These are phyloP conservation scores for Ceraclea dissimilis DNA, from an alignment of 2,888 invertebrate species.

Conservation along the genomic window DNA sequence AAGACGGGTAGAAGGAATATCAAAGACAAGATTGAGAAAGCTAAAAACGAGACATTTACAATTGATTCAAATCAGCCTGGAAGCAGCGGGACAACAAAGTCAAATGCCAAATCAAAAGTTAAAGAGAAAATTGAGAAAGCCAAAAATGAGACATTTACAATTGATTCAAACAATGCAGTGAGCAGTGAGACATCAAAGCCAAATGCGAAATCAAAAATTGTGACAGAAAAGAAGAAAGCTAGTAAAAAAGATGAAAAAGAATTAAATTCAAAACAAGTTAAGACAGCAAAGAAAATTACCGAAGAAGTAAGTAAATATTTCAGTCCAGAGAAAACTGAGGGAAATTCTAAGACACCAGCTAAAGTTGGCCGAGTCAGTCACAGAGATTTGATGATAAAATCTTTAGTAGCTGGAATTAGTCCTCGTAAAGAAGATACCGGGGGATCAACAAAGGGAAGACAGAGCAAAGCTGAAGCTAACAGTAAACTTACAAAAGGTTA, in stretches of 20 bases:
- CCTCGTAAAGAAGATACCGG: slow-evolving; percentile 40
- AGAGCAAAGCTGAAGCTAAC: slow-evolving; percentile 38
- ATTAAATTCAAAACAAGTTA: background rate
- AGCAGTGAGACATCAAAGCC: background rate
- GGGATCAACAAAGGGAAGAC: slow-evolving; percentile 44
- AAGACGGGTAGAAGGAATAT: background rate
- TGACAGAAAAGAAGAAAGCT: no score
- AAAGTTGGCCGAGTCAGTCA: slow-evolving; percentile 11
- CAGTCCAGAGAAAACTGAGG: slow-evolving; percentile 5
- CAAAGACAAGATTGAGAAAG: background rate
- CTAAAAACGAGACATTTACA: background rate
- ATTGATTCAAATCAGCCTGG: background rate
- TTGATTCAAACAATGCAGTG: background rate
- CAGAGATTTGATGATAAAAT: slow-evolving; percentile 21
- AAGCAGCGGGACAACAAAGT: background rate
- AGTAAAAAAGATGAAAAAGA: no score
- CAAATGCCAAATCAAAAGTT: background rate
- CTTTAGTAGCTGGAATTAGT: slow-evolving; percentile 3
- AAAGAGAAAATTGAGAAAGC: slow-evolving; percentile 1
- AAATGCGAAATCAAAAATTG: no score
- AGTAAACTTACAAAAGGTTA: slow-evolving; percentile 37
- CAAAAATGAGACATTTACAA: background rate
- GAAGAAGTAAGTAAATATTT: slow-evolving; percentile 10
- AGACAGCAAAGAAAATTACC: background rate
- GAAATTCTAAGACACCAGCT: background rate